These are phyloP conservation scores for Aphelenchoides avenae DNA, from an alignment of 1,140 invertebrate species.

Conservation along the genomic window DNA sequence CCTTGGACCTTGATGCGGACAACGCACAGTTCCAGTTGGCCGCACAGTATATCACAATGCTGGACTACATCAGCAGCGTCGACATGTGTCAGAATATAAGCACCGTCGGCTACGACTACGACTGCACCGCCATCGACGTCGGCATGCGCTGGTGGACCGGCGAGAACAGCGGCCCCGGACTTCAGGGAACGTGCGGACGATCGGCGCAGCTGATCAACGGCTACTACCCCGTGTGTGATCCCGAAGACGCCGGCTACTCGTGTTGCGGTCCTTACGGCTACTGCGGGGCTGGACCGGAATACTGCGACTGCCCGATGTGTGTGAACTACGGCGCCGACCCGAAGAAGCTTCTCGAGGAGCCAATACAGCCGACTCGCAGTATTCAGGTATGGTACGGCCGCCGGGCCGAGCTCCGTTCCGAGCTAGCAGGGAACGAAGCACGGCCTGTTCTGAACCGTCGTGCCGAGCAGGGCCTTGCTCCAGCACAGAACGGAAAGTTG, in stretches of 20 bases:
- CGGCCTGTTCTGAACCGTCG: no score
- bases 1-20: slow-evolving; percentile 83
- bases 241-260: slow-evolving; percentile 49
- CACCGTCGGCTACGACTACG: slow-evolving; percentile 45
- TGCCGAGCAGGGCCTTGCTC: no score
- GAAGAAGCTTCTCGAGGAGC: slow-evolving; percentile 41
- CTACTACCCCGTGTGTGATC: slow-evolving; percentile 52
- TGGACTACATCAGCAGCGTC: background rate
- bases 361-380: slow-evolving; percentile 35
- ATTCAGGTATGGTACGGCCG: no score
- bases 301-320: slow-evolving; percentile 41
- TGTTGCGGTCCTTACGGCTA: slow-evolving; percentile 40
- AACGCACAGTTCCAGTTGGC: slow-evolving; percentile 31
- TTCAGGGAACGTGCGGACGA: slow-evolving; percentile 48
- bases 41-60: slow-evolving; percentile 33
- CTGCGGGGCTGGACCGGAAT: slow-evolving; percentile 37
- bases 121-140: no score
- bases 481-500: no score
- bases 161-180: slow-evolving; percentile 38
- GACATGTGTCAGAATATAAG: slow-evolving; percentile 25
- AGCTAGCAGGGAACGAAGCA: no score
- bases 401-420: no score
- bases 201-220: slow-evolving; percentile 50
- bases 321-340: slow-evolving; percentile 46
- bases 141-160: slow-evolving; percentile 53